These are phyloP conservation scores for Andrena praecox DNA, from an alignment of 2,888 invertebrate genomes.

Conservation along the genomic window DNA sequence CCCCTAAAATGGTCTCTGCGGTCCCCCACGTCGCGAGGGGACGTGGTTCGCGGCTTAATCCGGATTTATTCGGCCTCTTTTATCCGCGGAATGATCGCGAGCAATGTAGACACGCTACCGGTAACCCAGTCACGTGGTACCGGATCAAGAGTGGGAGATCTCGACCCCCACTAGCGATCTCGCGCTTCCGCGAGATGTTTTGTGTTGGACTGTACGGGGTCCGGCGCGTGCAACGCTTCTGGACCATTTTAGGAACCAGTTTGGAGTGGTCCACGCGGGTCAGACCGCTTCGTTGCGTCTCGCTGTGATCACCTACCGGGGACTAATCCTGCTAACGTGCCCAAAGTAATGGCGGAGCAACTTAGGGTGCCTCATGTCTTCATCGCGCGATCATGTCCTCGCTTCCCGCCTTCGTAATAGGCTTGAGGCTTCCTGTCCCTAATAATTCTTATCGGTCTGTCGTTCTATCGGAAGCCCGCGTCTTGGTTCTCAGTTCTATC, in stretches of 20 bases:
- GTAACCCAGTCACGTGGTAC: slow-evolving; percentile 49
- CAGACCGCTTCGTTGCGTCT: slow-evolving; percentile 42
- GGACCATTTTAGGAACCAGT: slow-evolving; percentile 72
- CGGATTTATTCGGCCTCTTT: slow-evolving; percentile 75
- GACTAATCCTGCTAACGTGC: slow-evolving; percentile 68
- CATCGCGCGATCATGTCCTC: slow-evolving; percentile 37
- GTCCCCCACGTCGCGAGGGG: slow-evolving; percentile 54
- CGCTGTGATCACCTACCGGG: slow-evolving; percentile 64
- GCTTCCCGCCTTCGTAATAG: slow-evolving; percentile 8
- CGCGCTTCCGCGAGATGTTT: slow-evolving; percentile 46
- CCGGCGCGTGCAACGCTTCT: slow-evolving; percentile 54
- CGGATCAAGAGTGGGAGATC: not conserved
- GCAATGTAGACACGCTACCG: slow-evolving; percentile 54
- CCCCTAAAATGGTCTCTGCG: slow-evolving; percentile 16
- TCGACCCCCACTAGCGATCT: not conserved
- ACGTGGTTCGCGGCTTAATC: slow-evolving; percentile 67
- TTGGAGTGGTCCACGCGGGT: slow-evolving; percentile 53
- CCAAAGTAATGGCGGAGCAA: slow-evolving; percentile 58
- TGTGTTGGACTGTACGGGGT: slow-evolving; percentile 44
- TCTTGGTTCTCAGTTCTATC: not conserved
- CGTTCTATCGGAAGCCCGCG: not conserved
- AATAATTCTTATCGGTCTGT: not conserved
- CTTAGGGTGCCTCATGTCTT: slow-evolving; percentile 53
- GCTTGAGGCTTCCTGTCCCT: not conserved
- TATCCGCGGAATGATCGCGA: slow-evolving; percentile 68